Evolutionary conservation across 2,113 vertebrate genomes (phyloP).

Genomic region (Hemicordylus capensis): DNA sequence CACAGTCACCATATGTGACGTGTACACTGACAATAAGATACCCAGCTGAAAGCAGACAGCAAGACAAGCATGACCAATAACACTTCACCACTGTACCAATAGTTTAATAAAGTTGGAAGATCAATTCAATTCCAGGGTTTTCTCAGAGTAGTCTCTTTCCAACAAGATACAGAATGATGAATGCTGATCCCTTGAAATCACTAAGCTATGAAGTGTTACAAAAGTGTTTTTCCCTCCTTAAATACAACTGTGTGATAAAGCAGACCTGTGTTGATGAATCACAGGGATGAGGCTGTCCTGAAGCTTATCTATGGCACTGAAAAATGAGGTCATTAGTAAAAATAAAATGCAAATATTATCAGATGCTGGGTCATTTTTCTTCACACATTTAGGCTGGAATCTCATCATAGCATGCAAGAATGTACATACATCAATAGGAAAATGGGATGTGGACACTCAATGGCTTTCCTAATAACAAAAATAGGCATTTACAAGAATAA

Average conservation of each 20-base stretch:
- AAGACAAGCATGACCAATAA: slow-evolving; percentile 47
- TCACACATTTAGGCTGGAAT: slow-evolving; percentile 47
- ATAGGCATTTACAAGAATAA: neutral
- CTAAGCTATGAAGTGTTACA: slow-evolving; percentile 67
- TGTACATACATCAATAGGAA: slow-evolving; percentile 22
- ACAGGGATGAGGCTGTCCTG: slow-evolving; percentile 60
- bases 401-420: slow-evolving; percentile 34
- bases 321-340: slow-evolving; percentile 74
- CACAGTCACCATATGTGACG: neutral
- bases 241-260: slow-evolving; percentile 65
- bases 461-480: slow-evolving; percentile 18
- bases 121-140: slow-evolving; percentile 64
- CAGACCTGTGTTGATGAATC: slow-evolving; percentile 65
- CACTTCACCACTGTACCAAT: slow-evolving; percentile 8
- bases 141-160: slow-evolving; percentile 34
- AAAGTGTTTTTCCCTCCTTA: slow-evolving; percentile 45
- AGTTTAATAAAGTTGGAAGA: slow-evolving; percentile 62
- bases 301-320: slow-evolving; percentile 63
- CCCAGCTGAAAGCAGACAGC: neutral
- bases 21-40: slow-evolving; percentile 3
- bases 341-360: slow-evolving; percentile 73
- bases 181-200: slow-evolving; percentile 75
- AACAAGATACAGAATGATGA: slow-evolving; percentile 71
- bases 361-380: slow-evolving; percentile 63
- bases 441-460: slow-evolving; percentile 33